A percentile compares a stretch with the other conserved stretches of the same genome.
Evolutionary conservation across 2,888 invertebrate genomes (phyloP).

Genomic region (Pandemis cinnamomeana): DNA sequence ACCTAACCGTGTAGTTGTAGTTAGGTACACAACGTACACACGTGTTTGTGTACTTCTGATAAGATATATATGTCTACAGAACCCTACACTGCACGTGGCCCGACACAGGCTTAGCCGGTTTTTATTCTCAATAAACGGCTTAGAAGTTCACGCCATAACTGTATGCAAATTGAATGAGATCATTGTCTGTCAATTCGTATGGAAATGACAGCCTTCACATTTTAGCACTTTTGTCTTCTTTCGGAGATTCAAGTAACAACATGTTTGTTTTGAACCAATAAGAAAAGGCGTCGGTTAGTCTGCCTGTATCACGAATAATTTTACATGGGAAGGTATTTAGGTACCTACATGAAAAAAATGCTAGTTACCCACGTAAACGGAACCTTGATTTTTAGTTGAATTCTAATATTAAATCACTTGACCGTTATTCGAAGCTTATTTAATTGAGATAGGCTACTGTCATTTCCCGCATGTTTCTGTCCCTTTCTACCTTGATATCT

Average conservation of each 20-base stretch:
- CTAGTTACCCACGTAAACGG: background rate
- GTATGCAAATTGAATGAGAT: conserved; percentile 76
- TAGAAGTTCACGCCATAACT: conserved; percentile 52
- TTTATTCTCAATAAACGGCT: conserved; percentile 10
- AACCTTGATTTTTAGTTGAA: background rate
- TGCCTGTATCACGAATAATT: background rate
- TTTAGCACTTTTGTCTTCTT: conserved; percentile 36
- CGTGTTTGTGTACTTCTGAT: too few species aligned
- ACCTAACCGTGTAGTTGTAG: too few species aligned
- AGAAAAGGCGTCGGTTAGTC: background rate
- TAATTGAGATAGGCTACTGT: too few species aligned
- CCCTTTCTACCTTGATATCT: too few species aligned
- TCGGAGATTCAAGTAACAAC: conserved; percentile 20
- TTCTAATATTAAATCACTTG: background rate
- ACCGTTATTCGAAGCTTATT: too few species aligned
- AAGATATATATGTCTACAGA: too few species aligned
- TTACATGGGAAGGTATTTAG: background rate
- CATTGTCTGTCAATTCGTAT: conserved; percentile 58
- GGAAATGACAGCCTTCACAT: conserved; percentile 42
- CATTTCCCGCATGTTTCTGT: too few species aligned
- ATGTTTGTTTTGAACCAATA: conserved; percentile 12
- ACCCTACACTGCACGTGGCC: too few species aligned
- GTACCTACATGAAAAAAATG: background rate
- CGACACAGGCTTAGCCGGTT: too few species aligned
- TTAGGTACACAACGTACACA: too few species aligned